These are phyloP conservation scores for Strix aluco DNA, from an alignment of 2,113 vertebrate genomes.

Conservation along the genomic window DNA sequence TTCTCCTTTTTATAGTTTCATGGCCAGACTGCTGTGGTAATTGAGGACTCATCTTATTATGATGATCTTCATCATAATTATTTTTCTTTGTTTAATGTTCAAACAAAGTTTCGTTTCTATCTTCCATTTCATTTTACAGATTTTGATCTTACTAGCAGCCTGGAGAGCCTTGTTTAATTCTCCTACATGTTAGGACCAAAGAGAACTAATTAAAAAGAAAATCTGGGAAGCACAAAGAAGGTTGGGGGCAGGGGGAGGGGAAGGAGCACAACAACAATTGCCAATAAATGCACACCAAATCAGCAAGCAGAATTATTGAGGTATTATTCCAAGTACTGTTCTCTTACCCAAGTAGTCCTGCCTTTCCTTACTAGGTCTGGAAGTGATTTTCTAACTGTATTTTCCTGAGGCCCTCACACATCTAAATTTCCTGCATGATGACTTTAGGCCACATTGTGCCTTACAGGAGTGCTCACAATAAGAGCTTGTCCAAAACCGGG, in stretches of 20 bases:
- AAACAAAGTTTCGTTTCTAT: constrained; percentile 14
- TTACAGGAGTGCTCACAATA: neutral
- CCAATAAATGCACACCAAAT: neutral
- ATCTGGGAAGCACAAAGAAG: neutral
- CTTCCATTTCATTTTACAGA: constrained; percentile 19
- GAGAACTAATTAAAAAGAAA: constrained; percentile 34
- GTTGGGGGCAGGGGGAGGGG: neutral
- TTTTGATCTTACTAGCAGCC: constrained; percentile 46
- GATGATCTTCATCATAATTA: constrained; percentile 31
- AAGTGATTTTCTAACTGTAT: neutral
- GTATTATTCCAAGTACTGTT: neutral
- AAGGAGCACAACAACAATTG: neutral
- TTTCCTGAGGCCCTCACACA: neutral
- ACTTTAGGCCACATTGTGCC: neutral
- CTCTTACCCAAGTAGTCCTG: neutral
- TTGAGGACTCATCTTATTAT: constrained; percentile 10
- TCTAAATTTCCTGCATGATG: neutral
- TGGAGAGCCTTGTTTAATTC: constrained; percentile 15
- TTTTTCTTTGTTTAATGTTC: constrained; percentile 46
- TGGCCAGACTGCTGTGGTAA: constrained; percentile 4
- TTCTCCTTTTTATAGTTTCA: neutral
- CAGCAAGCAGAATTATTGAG: neutral
- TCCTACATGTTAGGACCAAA: constrained; percentile 32
- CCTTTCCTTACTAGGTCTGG: neutral
- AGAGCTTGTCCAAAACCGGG: neutral